Percentiles rank a stretch among this genome's conserved stretches.
These are phyloP conservation scores for Penaeus vannamei DNA, from an alignment of 1,140 invertebrate species.

Conservation along the genomic window DNA sequence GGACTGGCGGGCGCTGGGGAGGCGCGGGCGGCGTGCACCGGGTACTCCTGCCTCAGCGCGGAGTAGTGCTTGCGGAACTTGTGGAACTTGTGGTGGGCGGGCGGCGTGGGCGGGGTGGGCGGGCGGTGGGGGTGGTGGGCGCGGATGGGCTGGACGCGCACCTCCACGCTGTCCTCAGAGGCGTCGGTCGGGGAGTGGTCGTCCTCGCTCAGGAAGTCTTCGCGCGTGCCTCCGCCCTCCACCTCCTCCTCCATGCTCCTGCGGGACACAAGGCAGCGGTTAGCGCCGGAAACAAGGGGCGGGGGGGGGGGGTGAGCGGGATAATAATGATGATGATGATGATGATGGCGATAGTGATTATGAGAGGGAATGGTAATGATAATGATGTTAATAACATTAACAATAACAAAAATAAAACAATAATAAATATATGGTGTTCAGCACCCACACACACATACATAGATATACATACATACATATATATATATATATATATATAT, in stretches of 20 bases:
- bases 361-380: not conserved
- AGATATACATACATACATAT: no score
- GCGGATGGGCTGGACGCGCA: constrained; percentile 77
- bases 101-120: constrained; percentile 27
- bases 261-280: not conserved
- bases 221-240: constrained; percentile 52
- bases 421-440: not conserved
- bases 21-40: not conserved
- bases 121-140: constrained; percentile 39
- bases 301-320: not conserved
- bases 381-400: not conserved
- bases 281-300: not conserved
- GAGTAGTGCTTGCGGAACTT: constrained; percentile 65
- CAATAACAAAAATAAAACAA: not conserved
- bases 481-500: no score
- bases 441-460: no score
- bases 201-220: constrained; percentile 72
- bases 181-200: constrained; percentile 77
- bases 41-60: constrained; percentile 45
- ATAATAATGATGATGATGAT: not conserved
- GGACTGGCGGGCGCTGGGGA: constrained; percentile 23
- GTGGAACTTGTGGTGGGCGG: constrained; percentile 56
- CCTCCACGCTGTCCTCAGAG: constrained; percentile 84
- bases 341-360: not conserved
- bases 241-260: constrained; percentile 65